Base-by-base conservation (phyloP, 2,888 invertebrate species). In the Phalera bucephala region DNA sequence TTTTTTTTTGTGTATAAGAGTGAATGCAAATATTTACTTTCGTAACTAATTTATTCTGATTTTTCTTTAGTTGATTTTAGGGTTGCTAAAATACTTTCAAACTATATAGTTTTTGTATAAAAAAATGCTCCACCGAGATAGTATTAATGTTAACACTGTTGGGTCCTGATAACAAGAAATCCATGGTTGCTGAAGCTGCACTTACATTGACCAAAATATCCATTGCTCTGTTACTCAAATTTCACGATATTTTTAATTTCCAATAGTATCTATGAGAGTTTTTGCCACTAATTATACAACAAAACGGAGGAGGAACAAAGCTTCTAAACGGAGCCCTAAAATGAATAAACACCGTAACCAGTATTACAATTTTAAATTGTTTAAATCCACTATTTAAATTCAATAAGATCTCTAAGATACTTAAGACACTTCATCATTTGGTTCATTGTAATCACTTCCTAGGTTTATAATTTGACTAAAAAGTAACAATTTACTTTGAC, bases 161-260 rank as follows among this genome's bases (percentile, higher is more conserved):
- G 91, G 90, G 92, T 92, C 91, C 92, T 92, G 92, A 93, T 92
- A 92, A 93, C 93, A 92, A 92, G 91, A 93, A 92, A 90, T 91
- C 91, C 90, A 91, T 91, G 90, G 91, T 48, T 57, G 22, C 28
- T 26, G 53, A 36, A 53, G 52, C 51, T 14, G 23, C 35, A 22
- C 2, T 11, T 27, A 6, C 6, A 4, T 82, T 75, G 59, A 31
- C 54, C 64, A 65, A 70, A 51, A 38, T 3, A 25, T 25, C 35
- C 23, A 29, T 29, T 21, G 6, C 13, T 31, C n/a, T n/a, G n/a
- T 31, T 11, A 25, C 27, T 19, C 11, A 7, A 9, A 12, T 26
- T 26, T 3, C 26, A 26, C 13, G 8, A 26, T 8, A 13, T 0
- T 13, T 13, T n/a, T n/a, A n/a, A n/a, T n/a, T n/a, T n/a, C n/a